Percentiles rank a stretch among this genome's conserved stretches.
These are phyloP conservation scores for Drosophila dunni DNA, from an alignment of 1,140 invertebrate genomes.

Conservation along the genomic window DNA sequence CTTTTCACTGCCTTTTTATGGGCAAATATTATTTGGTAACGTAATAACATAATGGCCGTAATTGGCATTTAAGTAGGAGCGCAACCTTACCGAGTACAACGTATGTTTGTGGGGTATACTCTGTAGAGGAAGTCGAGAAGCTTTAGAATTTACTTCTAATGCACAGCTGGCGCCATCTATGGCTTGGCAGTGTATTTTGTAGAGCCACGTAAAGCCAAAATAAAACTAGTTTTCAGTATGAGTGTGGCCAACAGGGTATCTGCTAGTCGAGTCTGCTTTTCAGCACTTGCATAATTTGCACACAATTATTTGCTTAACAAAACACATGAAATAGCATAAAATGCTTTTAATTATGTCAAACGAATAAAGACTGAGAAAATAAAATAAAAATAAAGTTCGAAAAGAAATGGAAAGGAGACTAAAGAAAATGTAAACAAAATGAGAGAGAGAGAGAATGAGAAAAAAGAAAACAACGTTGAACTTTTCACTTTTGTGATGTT, in stretches of 20 bases:
- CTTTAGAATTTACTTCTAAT: too few species aligned
- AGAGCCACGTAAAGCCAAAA: too few species aligned
- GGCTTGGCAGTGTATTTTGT: too few species aligned
- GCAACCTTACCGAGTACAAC: background rate
- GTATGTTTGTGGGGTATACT: too few species aligned
- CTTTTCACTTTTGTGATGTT: slow-evolving; percentile 50
- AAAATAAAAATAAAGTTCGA: background rate
- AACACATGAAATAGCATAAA: background rate
- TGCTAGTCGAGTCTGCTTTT: background rate
- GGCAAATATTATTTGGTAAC: slow-evolving; percentile 8
- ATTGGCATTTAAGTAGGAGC: background rate
- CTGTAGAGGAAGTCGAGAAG: too few species aligned
- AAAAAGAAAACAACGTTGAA: slow-evolving; percentile 50
- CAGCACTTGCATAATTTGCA: background rate
- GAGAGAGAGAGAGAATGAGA: slow-evolving; percentile 13
- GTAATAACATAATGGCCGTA: slow-evolving; percentile 8
- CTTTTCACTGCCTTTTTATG: slow-evolving; percentile 9
- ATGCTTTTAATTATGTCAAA: slow-evolving; percentile 23
- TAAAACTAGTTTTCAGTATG: too few species aligned
- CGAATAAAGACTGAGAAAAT: background rate
- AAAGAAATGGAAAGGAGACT: slow-evolving; percentile 4
- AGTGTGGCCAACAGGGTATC: background rate
- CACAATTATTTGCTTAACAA: background rate
- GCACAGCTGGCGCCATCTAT: too few species aligned
- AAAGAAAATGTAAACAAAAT: background rate